Conservation (phyloP, 2,797 vertebrate species). For the Sardinella longiceps region DNA sequence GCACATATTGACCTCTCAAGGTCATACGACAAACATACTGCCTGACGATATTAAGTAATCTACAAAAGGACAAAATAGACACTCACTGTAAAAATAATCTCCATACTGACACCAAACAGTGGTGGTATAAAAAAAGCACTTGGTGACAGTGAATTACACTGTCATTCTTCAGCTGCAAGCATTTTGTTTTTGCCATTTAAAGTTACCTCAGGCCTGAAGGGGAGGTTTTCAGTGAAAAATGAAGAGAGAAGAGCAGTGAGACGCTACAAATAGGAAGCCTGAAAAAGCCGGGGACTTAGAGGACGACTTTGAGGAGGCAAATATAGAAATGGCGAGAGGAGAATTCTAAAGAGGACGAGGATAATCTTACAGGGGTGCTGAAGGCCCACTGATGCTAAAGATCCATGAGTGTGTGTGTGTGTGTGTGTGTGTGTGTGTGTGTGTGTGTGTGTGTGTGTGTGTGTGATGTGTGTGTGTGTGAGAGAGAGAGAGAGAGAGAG, state of each 20-base stretch:
- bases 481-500: too few relatives aligned
- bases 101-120: neutral
- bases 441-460: neutral
- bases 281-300: constrained; percentile 24
- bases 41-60: neutral
- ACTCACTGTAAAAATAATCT: too few relatives aligned
- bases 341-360: neutral
- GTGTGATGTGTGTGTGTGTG: too few relatives aligned
- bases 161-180: neutral
- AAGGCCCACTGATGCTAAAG: neutral
- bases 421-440: neutral
- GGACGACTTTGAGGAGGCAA: constrained; percentile 3
- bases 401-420: neutral
- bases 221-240: neutral
- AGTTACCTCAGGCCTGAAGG: neutral
- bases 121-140: neutral
- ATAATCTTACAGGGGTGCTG: constrained; percentile 18
- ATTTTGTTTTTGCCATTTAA: neutral
- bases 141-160: neutral
- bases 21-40: neutral
- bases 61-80: too few relatives aligned
- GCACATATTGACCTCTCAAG: neutral
- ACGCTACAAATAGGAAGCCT: constrained; percentile 20
- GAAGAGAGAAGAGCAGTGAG: neutral
- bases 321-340: neutral